Conservation (phyloP, 2,888 invertebrate genomes). For the Rhagonycha lutea region DNA sequence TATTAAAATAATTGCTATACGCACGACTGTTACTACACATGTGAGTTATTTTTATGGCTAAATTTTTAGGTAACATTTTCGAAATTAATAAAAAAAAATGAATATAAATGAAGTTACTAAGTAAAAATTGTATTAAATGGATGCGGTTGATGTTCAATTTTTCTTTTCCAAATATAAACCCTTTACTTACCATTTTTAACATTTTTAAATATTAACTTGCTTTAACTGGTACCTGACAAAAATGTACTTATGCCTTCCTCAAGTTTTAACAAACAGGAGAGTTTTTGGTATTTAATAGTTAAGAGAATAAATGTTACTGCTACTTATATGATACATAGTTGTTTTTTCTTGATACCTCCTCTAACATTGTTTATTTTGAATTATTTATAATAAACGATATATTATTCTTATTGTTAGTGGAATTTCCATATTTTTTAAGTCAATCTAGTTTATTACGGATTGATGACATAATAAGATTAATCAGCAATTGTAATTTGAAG, state of each 20-base stretch:
- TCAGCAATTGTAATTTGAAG: background rate
- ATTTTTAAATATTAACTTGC: background rate
- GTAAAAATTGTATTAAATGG: background rate
- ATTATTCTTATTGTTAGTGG: background rate
- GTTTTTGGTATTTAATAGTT: background rate
- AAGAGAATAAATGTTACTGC: background rate
- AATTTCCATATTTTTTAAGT: background rate
- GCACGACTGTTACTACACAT: no score
- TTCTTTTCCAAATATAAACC: no score
- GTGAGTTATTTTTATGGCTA: no score
- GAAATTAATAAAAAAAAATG: background rate
- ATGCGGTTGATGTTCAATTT: background rate
- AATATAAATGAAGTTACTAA: background rate
- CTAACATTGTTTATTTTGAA: background rate
- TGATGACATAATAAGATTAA: background rate
- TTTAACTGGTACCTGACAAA: background rate
- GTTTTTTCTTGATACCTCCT: background rate
- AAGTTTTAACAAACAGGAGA: background rate
- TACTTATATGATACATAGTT: background rate
- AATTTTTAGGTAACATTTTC: no score
- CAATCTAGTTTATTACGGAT: background rate
- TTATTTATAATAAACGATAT: background rate
- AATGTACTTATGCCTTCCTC: background rate
- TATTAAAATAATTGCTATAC: no score
- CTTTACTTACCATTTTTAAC: background rate